phyloP scores from a whole-genome alignment of 2,797 vertebrate species.

The Falco peregrinus region DNA sequence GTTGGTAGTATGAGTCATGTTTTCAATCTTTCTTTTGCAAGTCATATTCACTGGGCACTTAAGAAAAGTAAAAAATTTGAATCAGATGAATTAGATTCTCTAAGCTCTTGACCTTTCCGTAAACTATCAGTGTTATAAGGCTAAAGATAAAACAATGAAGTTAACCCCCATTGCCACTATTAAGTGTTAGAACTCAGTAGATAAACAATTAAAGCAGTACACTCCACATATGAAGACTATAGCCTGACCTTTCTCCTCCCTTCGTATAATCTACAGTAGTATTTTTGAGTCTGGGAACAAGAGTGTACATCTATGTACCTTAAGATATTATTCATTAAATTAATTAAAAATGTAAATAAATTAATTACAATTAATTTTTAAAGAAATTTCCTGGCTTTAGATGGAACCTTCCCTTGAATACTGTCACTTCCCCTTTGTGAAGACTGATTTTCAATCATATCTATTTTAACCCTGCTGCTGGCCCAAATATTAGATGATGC shows the following conservation, averaged over 20 bases:
- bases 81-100: neutral
- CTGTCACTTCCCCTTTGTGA: neutral
- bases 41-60: neutral
- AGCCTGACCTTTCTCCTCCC: neutral
- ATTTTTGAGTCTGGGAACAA: neutral
- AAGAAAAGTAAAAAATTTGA: neutral
- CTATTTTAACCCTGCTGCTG: neutral
- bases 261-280: neutral
- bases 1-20: neutral
- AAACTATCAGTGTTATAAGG: neutral
- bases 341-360: neutral
- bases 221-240: neutral
- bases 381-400: neutral
- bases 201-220: neutral
- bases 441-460: neutral
- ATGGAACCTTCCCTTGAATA: neutral
- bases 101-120: neutral
- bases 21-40: neutral
- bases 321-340: neutral
- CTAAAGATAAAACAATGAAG: neutral
- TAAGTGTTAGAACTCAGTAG: neutral
- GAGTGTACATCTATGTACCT: neutral
- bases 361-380: neutral
- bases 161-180: neutral
- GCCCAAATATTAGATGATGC: neutral